These are phyloP conservation scores for Dendrolimus pini DNA, from an alignment of 2,888 invertebrate genomes.

Conservation along the genomic window DNA sequence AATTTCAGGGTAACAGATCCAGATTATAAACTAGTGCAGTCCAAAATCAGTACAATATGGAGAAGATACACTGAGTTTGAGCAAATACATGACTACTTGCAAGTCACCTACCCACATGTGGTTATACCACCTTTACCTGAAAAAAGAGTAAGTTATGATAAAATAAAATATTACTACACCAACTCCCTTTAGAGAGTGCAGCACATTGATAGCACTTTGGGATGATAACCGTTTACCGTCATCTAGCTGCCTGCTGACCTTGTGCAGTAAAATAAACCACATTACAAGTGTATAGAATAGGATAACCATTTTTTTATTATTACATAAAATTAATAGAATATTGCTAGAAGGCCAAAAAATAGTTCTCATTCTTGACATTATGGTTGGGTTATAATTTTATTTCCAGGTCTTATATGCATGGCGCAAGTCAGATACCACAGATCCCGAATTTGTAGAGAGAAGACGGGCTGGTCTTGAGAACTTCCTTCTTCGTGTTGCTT, in stretches of 20 bases:
- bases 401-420: conserved; percentile 81
- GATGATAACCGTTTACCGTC: no score
- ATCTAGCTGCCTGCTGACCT: no score
- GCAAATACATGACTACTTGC: conserved; percentile 85
- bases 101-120: conserved; percentile 86
- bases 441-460: conserved; percentile 90
- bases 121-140: conserved; percentile 90
- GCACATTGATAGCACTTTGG: no score
- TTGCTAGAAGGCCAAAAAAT: no score
- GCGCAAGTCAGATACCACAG: conserved; percentile 89
- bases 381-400: neutral
- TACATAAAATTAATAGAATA: no score
- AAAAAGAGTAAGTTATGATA: conserved; percentile 74
- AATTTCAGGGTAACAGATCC: conserved; percentile 79
- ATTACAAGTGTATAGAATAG: no score
- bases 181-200: no score
- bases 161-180: neutral
- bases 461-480: conserved; percentile 88
- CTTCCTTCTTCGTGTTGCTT: conserved; percentile 84
- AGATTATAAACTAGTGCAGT: conserved; percentile 77
- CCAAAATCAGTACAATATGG: conserved; percentile 83
- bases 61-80: conserved; percentile 91
- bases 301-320: no score
- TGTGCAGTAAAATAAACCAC: no score
- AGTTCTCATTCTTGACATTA: no score